Conservation (phyloP, 2,888 invertebrate species). For the Trachelus tabidus region DNA sequence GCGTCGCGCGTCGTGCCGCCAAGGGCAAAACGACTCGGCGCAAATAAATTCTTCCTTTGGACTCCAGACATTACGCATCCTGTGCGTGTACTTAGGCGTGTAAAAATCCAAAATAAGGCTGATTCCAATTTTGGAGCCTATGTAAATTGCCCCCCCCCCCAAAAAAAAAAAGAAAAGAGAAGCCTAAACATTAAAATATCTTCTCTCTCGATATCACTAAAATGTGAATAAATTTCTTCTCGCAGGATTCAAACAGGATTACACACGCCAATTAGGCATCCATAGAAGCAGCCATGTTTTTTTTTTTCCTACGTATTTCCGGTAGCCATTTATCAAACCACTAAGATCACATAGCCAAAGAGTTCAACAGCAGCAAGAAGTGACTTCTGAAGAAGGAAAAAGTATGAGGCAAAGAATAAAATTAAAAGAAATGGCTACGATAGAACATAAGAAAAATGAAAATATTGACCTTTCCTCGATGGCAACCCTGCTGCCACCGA, state of each 20-base stretch:
- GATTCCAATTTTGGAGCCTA: not conserved
- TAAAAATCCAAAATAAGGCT: not conserved
- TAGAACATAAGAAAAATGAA: not conserved
- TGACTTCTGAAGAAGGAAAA: slow-evolving; percentile 26
- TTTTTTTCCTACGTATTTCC: slow-evolving; percentile 56
- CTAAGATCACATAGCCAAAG: slow-evolving; percentile 57
- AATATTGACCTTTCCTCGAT: not conserved
- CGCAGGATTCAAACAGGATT: not conserved
- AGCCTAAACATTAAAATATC: not conserved
- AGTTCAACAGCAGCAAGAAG: slow-evolving; percentile 47
- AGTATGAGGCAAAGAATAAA: slow-evolving; percentile 23
- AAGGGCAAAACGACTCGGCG: slow-evolving; percentile 43
- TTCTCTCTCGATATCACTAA: not conserved
- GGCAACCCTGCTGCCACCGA: not conserved
- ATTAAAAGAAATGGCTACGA: slow-evolving; percentile 10
- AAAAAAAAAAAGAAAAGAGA: not conserved
- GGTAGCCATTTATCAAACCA: slow-evolving; percentile 64
- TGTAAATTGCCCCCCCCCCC: not conserved
- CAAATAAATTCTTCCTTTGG: slow-evolving; percentile 22
- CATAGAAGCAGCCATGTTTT: slow-evolving; percentile 55
- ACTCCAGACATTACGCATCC: not conserved
- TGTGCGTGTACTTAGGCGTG: not conserved
- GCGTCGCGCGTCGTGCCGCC: slow-evolving; percentile 37
- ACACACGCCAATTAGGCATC: slow-evolving; percentile 56
- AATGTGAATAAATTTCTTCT: not conserved